A percentile compares a stretch with the other conserved stretches of the same genome.
Conservation (phyloP, 2,888 invertebrate genomes). For the Unio pictorum region DNA sequence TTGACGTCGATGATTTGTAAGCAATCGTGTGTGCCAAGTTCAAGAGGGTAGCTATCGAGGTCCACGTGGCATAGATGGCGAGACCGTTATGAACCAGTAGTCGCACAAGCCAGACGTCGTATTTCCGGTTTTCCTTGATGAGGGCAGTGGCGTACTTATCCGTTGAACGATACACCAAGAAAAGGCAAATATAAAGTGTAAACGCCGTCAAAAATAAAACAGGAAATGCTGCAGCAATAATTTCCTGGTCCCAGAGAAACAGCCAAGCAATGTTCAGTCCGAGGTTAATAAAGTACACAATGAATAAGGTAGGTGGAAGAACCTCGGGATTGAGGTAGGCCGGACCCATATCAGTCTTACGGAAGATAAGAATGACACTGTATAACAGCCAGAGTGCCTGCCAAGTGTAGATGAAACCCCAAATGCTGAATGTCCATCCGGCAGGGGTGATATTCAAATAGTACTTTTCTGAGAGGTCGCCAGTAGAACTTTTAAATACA, state of each 20-base stretch:
- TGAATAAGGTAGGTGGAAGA: constrained; percentile 49
- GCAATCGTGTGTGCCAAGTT: constrained; percentile 62
- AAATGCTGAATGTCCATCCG: constrained; percentile 64
- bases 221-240: constrained; percentile 42
- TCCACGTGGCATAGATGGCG: constrained; percentile 66
- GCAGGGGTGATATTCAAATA: constrained; percentile 60
- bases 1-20: constrained; percentile 27
- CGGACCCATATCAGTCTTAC: constrained; percentile 46
- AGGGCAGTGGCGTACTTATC: constrained; percentile 40
- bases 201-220: constrained; percentile 41
- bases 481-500: constrained; percentile 45
- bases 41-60: constrained; percentile 60
- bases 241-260: constrained; percentile 59
- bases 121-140: constrained; percentile 33
- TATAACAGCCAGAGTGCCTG: constrained; percentile 60
- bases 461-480: constrained; percentile 55
- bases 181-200: constrained; percentile 53
- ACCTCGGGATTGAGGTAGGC: constrained; percentile 53
- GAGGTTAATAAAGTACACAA: constrained; percentile 46
- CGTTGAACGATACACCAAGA: constrained; percentile 49
- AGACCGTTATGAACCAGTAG: constrained; percentile 64
- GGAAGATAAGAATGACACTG: constrained; percentile 51
- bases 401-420: constrained; percentile 64
- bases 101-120: constrained; percentile 62
- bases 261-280: constrained; percentile 60